Base-by-base conservation (phyloP, 2,888 invertebrate genomes). In the Callinectes sapidus region DNA sequence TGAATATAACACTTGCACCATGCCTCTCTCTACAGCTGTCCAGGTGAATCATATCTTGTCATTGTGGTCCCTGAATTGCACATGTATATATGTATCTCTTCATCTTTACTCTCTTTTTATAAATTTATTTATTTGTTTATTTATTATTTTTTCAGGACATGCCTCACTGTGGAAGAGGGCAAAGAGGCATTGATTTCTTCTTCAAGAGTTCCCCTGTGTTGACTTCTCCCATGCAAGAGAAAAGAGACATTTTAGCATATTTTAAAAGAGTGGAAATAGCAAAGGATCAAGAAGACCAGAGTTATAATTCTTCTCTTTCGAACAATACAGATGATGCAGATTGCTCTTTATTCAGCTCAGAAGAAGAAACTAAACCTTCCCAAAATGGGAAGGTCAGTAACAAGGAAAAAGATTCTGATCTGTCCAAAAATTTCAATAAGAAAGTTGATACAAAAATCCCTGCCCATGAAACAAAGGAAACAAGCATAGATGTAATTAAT, bases 181-280 rank as follows among this genome's bases (percentile, higher is more conserved):
- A 92, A 18, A 89, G 42, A 35, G 88, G 89, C 55, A 85, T 89
- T 39, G 55, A 92, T 32, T 89, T 89, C 55, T 92, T 85, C 61
- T 92, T 89, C 42, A 89, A 92, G 32, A 85, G 39, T 23, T 88
- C 77, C 39, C 39, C 81, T n/a, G 35, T 35, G 0, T 85, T 66
- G 42, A 87, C 23, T 28, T 87, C 87, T 13, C 16, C 35, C 18
- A n/a, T 48, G 18, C 42, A 90, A 54, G 90, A 85, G 10, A 90
- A 85, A 35, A 85, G 77, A 14, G 85, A 55, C 71, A 28, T 81
- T 48, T 81, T 85, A 23, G 85, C 23, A 1, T 85, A 90, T 85
- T 54, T 85, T 32, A 85, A 90, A 32, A 90, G 32, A 13, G 81
- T 90, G 35, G 54, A 81, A 55, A 32, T 42, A 35, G 18, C 81